Conservation (phyloP, 2,113 vertebrate species). For the Calonectris borealis region DNA sequence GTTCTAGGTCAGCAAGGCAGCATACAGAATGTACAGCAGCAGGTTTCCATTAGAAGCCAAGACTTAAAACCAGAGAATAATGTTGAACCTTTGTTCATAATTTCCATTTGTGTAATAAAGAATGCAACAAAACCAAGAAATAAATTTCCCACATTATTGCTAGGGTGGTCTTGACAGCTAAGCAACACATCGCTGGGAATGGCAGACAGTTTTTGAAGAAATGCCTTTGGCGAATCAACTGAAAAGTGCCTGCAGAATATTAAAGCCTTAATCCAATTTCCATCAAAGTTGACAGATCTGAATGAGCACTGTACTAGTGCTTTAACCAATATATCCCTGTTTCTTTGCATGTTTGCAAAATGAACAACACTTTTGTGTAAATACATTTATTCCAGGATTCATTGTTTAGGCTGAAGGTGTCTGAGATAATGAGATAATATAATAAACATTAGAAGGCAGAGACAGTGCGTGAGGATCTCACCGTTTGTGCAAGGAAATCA, state of each 20-base stretch:
- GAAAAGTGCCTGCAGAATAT: slow-evolving; percentile 1
- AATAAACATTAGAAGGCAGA: background rate
- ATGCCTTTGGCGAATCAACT: background rate
- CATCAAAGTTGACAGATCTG: background rate
- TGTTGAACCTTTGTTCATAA: background rate
- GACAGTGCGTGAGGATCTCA: background rate
- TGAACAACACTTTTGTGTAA: background rate
- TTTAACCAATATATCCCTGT: background rate
- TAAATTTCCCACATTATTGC: background rate
- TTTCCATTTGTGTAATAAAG: background rate
- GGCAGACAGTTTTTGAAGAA: background rate
- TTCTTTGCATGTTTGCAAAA: background rate
- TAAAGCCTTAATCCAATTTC: slow-evolving; percentile 5
- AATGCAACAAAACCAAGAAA: background rate
- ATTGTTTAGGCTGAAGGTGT: background rate
- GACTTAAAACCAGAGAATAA: background rate
- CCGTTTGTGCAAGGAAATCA: background rate
- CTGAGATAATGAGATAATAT: background rate
- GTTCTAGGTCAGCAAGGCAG: background rate
- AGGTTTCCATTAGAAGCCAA: background rate
- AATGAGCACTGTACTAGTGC: background rate
- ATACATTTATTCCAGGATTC: background rate
- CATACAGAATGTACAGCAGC: background rate
- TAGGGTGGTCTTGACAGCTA: background rate
- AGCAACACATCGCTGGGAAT: background rate